A percentile compares a stretch with the other conserved stretches of the same genome.
Evolutionary conservation across 2,797 vertebrate species (phyloP).

Genomic region (Sparus aurata): DNA sequence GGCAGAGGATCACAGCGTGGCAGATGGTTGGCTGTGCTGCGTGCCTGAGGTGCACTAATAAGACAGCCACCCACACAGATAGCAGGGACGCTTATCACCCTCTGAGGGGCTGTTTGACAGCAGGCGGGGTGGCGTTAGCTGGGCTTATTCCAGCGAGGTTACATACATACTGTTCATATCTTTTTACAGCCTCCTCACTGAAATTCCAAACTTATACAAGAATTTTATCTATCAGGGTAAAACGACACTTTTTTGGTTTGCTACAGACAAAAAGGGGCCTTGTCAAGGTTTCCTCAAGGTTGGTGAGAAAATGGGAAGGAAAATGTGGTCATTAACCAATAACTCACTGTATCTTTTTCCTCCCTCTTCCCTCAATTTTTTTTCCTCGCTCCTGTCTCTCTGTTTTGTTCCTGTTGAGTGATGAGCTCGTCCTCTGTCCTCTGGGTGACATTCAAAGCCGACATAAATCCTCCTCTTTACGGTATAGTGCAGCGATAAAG

Average conservation of each 20-base stretch:
- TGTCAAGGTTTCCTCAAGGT: slow-evolving; percentile 73
- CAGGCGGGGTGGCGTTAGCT: slow-evolving; percentile 79
- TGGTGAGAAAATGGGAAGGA: slow-evolving; percentile 74
- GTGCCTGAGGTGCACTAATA: slow-evolving; percentile 96
- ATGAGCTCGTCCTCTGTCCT: slow-evolving; percentile 95
- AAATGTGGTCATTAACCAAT: slow-evolving; percentile 74
- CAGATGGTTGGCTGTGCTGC: slow-evolving; percentile 96
- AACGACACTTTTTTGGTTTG: slow-evolving; percentile 14
- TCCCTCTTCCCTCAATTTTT: slow-evolving; percentile 74
- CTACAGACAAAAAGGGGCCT: slow-evolving; percentile 36
- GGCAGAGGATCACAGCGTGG: slow-evolving; percentile 88
- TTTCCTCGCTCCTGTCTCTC: slow-evolving; percentile 73
- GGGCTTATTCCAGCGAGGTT: slow-evolving; percentile 64
- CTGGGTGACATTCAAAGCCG: slow-evolving; percentile 99
- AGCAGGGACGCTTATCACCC: slow-evolving; percentile 95
- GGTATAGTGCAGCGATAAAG: slow-evolving; percentile 97
- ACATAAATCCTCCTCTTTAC: slow-evolving; percentile 99
- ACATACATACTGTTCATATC: slow-evolving; percentile 66
- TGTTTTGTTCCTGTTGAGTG: slow-evolving; percentile 94
- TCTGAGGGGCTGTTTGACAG: slow-evolving; percentile 91
- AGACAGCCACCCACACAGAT: slow-evolving; percentile 93
- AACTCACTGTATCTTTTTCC: slow-evolving; percentile 73
- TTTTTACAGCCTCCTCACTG: slow-evolving; percentile 53
- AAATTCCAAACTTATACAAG: slow-evolving; percentile 27
- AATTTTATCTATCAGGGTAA: slow-evolving; percentile 20